Evolutionary conservation across 2,888 invertebrate species (phyloP), one percentile per base, ranked within the genome.

Genomic region (Drosophila mimica): DNA sequence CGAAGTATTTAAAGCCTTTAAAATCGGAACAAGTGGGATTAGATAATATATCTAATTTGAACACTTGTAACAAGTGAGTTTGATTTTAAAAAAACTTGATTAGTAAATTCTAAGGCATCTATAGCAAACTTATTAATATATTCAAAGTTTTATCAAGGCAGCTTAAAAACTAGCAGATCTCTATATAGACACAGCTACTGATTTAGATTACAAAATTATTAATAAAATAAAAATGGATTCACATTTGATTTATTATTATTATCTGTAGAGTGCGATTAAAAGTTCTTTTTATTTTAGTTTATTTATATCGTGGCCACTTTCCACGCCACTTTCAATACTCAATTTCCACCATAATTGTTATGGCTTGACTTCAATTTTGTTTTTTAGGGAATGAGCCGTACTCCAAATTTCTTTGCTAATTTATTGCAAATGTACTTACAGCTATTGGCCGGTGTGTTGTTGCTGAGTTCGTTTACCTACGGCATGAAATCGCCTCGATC

Each of bases 401-500:
- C 9, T n/a, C 5, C 2, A 40, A 9, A 13, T 46, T 25, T 20
- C 6, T 13, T 20, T 46, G 25, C 7, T 7, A 0, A 15, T 15
- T 25, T 25, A 11, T 30, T 11, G 3, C 5, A 11, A 17, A 31
- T 60, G 33, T 48, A 25, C 3, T 76, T 72, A 28, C 56, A 90
- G 89, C 40, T 91, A n/a, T 70, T 90, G 82, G 70, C 81, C 25
- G 69, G 77, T 13, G 74, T 69, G 15, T 31, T 90, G 64, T 61
- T 90, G 53, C 56, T 75, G 54, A 70, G 57, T 49, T 70, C 66
- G 31, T 57, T 63, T 34, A 34, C 76, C 6, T 63, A 76, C 57
- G 74, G 76, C 51, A 11, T 81, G n/a, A 71, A 54, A 33, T 61
- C 88, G 0, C 57, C 88, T 4, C 68, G 82, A 11, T 79, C 84